Conservation (phyloP, 2,113 vertebrate species). For the Clarias macrocephalus region DNA sequence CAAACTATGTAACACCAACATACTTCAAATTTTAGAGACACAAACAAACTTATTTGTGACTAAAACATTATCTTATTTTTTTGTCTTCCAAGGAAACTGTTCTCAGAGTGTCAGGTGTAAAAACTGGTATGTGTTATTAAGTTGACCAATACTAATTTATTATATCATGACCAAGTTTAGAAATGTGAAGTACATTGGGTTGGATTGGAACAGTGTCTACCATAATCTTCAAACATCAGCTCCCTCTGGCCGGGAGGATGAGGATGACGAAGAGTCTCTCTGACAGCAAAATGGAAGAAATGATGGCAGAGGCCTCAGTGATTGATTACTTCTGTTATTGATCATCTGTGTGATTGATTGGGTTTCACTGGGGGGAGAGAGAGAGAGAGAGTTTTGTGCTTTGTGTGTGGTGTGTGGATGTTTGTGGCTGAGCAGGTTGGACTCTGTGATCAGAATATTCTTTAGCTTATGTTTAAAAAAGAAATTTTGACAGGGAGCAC, state of each 20-base stretch:
- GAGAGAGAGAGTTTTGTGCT: conserved; percentile 2
- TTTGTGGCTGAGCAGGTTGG: not conserved
- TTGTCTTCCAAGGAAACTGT: not conserved
- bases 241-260: conserved; percentile 19
- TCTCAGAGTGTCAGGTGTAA: not conserved
- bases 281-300: conserved; percentile 37
- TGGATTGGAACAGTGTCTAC: not conserved
- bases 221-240: conserved; percentile 22
- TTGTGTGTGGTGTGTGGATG: conserved; percentile 26
- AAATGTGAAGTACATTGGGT: not conserved
- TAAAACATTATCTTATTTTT: not conserved
- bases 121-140: not conserved
- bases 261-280: conserved; percentile 38
- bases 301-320: conserved; percentile 27
- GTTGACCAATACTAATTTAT: not conserved
- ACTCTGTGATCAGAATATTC: not conserved
- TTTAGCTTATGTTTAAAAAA: not conserved
- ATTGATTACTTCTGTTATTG: conserved; percentile 48
- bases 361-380: conserved; percentile 15
- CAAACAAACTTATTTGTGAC: not conserved
- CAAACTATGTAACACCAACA: not conserved
- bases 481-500: not conserved
- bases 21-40: not conserved
- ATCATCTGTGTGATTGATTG: conserved; percentile 48
- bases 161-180: not conserved